phyloP scores from a whole-genome alignment of 2,888 invertebrate species.

The Agapetus fuscipes region DNA sequence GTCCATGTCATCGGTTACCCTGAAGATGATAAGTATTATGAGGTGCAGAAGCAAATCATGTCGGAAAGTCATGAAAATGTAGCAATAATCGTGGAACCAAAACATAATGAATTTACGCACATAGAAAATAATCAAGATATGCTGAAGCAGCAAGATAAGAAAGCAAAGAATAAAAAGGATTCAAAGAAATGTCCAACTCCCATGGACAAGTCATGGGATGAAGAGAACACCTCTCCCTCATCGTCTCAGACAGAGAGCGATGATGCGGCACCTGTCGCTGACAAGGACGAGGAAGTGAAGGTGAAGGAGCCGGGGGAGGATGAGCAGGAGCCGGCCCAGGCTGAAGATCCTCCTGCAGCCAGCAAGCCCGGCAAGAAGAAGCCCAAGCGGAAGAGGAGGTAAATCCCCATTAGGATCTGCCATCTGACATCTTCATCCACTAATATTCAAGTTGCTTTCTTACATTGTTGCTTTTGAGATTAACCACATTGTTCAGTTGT shows the following conservation, averaged over 20 bases:
- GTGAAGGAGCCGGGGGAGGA: slow-evolving; percentile 25
- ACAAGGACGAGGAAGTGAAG: background rate
- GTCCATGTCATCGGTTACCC: background rate
- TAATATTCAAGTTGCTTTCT: slow-evolving; percentile 8
- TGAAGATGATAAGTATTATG: background rate
- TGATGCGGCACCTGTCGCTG: background rate
- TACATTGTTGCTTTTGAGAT: no score
- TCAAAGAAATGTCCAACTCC: slow-evolving; percentile 1
- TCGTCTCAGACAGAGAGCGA: slow-evolving; percentile 48
- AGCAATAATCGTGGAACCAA: no score
- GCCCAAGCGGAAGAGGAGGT: slow-evolving; percentile 53
- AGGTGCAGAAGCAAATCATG: no score
- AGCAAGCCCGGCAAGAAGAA: slow-evolving; percentile 44
- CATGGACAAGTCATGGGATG: slow-evolving; percentile 48
- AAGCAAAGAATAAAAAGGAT: slow-evolving; percentile 24
- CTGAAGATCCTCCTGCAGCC: slow-evolving; percentile 29
- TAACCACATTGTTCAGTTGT: no score
- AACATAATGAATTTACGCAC: no score
- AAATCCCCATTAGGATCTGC: slow-evolving; percentile 29
- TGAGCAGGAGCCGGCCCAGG: slow-evolving; percentile 35
- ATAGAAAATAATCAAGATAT: no score
- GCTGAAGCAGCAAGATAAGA: no score
- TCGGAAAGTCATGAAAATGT: no score
- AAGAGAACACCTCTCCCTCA: slow-evolving; percentile 42
- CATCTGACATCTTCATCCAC: background rate